These are phyloP conservation scores for Procambarus clarkii DNA, from an alignment of 1,140 invertebrate species.

Conservation along the genomic window DNA sequence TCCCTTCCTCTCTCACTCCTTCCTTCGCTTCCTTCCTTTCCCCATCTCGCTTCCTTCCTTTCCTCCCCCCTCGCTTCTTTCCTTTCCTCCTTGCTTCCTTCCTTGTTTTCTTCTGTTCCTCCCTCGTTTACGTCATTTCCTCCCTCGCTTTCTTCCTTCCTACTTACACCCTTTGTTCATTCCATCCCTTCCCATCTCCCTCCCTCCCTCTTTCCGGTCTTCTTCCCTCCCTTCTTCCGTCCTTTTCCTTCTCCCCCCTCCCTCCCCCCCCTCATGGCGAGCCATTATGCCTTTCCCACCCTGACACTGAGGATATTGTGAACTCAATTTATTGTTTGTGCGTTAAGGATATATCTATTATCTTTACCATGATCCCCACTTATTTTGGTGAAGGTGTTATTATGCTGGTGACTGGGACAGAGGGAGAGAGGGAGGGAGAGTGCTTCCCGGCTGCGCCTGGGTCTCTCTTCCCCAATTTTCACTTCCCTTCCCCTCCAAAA, in stretches of 20 bases:
- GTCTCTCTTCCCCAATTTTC: too few relatives aligned
- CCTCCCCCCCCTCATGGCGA: neutral
- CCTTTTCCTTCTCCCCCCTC: neutral
- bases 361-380: neutral
- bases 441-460: too few relatives aligned
- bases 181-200: neutral
- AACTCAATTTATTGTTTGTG: too few relatives aligned
- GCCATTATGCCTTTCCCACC: too few relatives aligned
- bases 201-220: neutral
- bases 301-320: too few relatives aligned
- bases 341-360: neutral
- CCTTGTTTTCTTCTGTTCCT: neutral
- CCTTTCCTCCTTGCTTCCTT: neutral
- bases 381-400: neutral
- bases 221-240: neutral
- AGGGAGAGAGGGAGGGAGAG: neutral
- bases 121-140: too few relatives aligned
- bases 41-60: neutral
- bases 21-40: neutral
- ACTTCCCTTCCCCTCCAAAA: too few relatives aligned
- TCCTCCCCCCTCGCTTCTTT: neutral
- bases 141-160: neutral
- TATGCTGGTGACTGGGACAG: neutral
- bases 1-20: neutral
- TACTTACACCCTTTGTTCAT: neutral